Evolutionary conservation across 2,113 vertebrate genomes (phyloP), one percentile per base, ranked within the genome.

Genomic region (Clarias macrocephalus): DNA sequence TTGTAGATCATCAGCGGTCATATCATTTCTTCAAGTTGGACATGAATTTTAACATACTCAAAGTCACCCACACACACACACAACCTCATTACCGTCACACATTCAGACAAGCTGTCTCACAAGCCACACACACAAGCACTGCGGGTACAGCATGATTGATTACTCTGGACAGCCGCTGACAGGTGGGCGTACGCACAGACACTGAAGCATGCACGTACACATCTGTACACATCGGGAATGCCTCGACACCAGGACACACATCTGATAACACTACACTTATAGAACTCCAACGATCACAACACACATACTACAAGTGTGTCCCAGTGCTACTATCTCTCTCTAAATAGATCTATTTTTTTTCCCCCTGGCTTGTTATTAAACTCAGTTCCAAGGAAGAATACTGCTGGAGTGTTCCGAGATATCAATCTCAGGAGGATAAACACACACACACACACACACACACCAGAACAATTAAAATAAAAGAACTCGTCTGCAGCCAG

Each of bases 71-170:
- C n/a, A n/a, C 37, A 57, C 15, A 80, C 54, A 82, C 48, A 87
- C 11, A 76, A 13, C 54, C 56, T 75, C 66, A 73, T 37, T 66
- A 63, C 57, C 75, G n/a, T 70, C 79, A 81, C 79, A 81, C 30
- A 42, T 70, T 48, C 56, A 85, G 30, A 79, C 80, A 62, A 57
- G 79, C 28, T 56, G 52, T 73, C 80, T 48, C 52, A 87, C 56
- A 83, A 25, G 37, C 65, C 9, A 73, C 65, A 76, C 9, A 59
- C 52, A 48, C 16, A n/a, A 56, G 68, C 63, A n/a, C 63, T 52
- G 60, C 86, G 73, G 25, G 80, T 84, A 19, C 56, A 56, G 63
- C 83, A 85, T 91, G 86, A 91, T 83, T 88, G 89, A 89, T 87
- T 72, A 82, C 28, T 63, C n/a, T 60, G 80, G 82, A 57, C 60